phyloP scores from a whole-genome alignment of 1,140 invertebrate genomes.

The Cyphomyrmex costatus region DNA sequence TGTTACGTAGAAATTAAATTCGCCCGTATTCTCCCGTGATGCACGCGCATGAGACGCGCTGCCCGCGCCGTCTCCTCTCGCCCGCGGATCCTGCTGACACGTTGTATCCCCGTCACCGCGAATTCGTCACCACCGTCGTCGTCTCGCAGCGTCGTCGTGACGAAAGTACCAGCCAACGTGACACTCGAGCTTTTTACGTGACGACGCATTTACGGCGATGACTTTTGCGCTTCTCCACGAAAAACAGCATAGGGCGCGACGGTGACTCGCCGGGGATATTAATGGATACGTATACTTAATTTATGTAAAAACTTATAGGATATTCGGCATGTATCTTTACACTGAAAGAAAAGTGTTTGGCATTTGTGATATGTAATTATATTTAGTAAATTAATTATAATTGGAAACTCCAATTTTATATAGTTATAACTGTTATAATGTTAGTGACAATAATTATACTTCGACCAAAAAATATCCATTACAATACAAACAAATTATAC shows the following conservation, averaged over 20 bases:
- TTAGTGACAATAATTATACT: too few species aligned
- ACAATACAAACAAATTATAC: too few species aligned
- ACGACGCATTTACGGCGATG: slow-evolving; percentile 64
- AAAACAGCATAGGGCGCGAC: slow-evolving; percentile 27
- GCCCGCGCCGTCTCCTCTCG: slow-evolving; percentile 25
- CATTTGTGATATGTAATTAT: too few species aligned
- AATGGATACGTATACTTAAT: not conserved
- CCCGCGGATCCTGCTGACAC: slow-evolving; percentile 59
- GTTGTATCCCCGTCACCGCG: slow-evolving; percentile 66
- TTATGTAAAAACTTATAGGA: not conserved
- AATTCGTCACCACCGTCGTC: slow-evolving; percentile 66
- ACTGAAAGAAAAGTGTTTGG: too few species aligned
- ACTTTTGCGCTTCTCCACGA: slow-evolving; percentile 63
- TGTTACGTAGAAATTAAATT: slow-evolving; percentile 87
- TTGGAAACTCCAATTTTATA: too few species aligned
- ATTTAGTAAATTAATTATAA: too few species aligned
- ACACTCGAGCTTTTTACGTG: slow-evolving; percentile 68
- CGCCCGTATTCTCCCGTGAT: slow-evolving; percentile 65
- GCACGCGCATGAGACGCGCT: slow-evolving; percentile 37
- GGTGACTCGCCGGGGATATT: slow-evolving; percentile 56
- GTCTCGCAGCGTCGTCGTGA: slow-evolving; percentile 18
- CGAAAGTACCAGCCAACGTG: slow-evolving; percentile 62
- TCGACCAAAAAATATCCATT: too few species aligned
- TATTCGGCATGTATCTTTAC: not conserved
- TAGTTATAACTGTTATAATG: too few species aligned